Evolutionary conservation across 2,113 vertebrate genomes (phyloP), one percentile per base, ranked within the genome.

Genomic region (Eptatretus burgeri): DNA sequence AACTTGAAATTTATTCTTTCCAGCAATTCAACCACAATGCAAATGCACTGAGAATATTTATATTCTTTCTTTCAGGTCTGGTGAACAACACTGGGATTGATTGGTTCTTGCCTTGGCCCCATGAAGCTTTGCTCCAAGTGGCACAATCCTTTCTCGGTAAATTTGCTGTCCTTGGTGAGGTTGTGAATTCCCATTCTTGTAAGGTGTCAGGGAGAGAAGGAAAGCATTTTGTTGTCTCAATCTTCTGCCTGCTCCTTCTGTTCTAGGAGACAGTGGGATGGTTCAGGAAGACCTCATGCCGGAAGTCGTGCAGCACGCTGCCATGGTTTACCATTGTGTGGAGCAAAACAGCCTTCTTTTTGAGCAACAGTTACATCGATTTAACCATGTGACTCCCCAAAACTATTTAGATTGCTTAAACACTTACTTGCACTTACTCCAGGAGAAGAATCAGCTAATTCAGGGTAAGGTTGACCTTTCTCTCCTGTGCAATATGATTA

Each of bases 41-140:
- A 51, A 27, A 49, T 51, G 50, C 5, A 41, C 27, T 41, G 27
- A 41, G 3, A 41, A 41, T 41, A 41, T 3, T 41, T 13, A n/a
- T 51, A 18, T 60, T 69, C 49, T 73, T 63, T 64, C 19, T 70
- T 67, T 66, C 68, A 94, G 91, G 91, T 66, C 76, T 98, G 63
- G 84, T 94, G 66, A 98, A 95, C 68, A 94, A 91, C 70, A 93
- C 91, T 27, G 83, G 85, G 2, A 94, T 98, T 9, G 85, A 98
- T 70, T 94, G 91, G 91, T 91, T 88, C 73, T 74, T 85, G 70
- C 83, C 86, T 1, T 98, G 89, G 91, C 86, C 91, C 1, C 52
- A 74, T 2, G 83, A 98, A 69, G 91, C 91, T 2, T 74, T 98
- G 67, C 73, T 76, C 9, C 84, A 84, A 5, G 89, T 94, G 2